Percentiles rank a stretch among this genome's conserved stretches.
phyloP scores from a whole-genome alignment of 2,113 vertebrate species.

The Peromyscus leucopus region DNA sequence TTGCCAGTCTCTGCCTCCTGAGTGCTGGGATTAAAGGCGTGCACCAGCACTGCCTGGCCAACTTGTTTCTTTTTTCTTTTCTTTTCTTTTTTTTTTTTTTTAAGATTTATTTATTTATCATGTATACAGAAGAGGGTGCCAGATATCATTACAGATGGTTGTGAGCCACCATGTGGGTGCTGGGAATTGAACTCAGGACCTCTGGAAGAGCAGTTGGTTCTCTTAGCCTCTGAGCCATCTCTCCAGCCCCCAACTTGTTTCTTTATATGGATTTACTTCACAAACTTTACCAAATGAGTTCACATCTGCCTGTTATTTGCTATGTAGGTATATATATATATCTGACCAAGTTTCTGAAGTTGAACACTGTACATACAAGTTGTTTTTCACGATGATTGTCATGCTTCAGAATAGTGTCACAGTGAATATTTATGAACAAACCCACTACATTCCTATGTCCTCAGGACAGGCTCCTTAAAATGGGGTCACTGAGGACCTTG shows the following conservation, averaged over 20 bases:
- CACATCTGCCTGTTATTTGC: not conserved
- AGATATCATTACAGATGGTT: too few species aligned
- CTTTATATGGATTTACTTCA: conserved; percentile 32
- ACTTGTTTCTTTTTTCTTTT: not conserved
- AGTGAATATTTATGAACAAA: not conserved
- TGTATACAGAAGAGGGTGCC: too few species aligned
- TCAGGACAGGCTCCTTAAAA: not conserved
- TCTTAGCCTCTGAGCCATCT: too few species aligned
- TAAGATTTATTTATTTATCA: too few species aligned
- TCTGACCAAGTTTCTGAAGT: conserved; percentile 1
- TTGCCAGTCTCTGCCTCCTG: not conserved
- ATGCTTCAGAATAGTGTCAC: not conserved
- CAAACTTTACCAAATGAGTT: conserved; percentile 24
- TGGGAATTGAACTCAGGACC: too few species aligned
- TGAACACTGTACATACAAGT: not conserved
- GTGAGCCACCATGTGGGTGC: too few species aligned
- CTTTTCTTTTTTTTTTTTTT: too few species aligned
- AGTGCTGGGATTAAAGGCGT: not conserved
- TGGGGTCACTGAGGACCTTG: not conserved
- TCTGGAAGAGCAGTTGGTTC: too few species aligned
- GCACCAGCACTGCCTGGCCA: too few species aligned
- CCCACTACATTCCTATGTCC: not conserved
- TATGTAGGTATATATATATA: not conserved
- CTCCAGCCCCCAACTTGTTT: not conserved
- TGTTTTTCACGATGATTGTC: not conserved